Evolutionary conservation across 2,888 invertebrate species (phyloP).

Genomic region (Lasioglossum lativentre): DNA sequence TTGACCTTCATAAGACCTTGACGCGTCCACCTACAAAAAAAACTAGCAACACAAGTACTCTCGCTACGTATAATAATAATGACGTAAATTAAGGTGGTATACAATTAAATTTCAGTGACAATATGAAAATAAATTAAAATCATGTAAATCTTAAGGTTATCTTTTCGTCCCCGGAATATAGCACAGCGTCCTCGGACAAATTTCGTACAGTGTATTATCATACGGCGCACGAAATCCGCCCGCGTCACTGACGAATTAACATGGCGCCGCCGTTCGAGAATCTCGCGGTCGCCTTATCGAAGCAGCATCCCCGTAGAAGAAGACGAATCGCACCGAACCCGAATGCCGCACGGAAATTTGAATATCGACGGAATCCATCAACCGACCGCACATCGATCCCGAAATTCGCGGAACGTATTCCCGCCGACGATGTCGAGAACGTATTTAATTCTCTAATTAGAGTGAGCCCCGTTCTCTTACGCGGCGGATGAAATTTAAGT

Average conservation of each 20-base stretch:
- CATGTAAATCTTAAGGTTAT: too few species aligned
- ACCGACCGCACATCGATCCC: neutral
- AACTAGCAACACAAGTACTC: too few species aligned
- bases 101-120: too few species aligned
- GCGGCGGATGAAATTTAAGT: constrained; percentile 34
- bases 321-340: constrained; percentile 14
- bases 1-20: too few species aligned
- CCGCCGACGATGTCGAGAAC: neutral
- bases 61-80: too few species aligned
- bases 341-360: neutral
- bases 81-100: too few species aligned
- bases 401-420: neutral
- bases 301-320: neutral
- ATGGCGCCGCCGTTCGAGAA: constrained; percentile 20
- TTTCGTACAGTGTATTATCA: constrained; percentile 56
- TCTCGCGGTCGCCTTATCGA: neutral
- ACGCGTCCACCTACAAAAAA: too few species aligned
- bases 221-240: constrained; percentile 47
- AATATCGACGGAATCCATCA: constrained; percentile 17
- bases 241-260: constrained; percentile 70
- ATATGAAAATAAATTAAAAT: too few species aligned
- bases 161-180: too few species aligned
- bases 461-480: neutral
- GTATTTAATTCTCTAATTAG: constrained; percentile 65
- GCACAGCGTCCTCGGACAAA: too few species aligned